These are phyloP conservation scores for Lacerta viridis DNA, from an alignment of 2,797 vertebrate genomes.

Conservation along the genomic window DNA sequence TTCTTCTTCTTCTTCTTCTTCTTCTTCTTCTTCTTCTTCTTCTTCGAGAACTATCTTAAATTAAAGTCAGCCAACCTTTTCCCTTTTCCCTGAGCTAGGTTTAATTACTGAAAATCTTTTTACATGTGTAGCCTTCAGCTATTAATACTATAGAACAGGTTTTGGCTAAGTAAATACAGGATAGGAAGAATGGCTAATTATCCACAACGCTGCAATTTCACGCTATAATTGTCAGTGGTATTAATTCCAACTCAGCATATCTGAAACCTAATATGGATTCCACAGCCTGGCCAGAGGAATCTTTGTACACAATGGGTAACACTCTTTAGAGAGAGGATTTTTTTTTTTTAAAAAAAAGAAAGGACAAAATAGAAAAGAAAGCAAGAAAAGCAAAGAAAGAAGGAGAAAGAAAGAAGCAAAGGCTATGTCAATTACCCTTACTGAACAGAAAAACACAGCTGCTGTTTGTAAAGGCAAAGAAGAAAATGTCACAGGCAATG, in stretches of 20 bases:
- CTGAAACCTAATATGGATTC: slow-evolving; percentile 60
- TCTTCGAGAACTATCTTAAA: slow-evolving; percentile 43
- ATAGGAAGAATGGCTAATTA: slow-evolving; percentile 59
- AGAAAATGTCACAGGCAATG: slow-evolving; percentile 22
- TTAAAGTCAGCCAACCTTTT: slow-evolving; percentile 40
- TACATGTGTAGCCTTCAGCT: slow-evolving; percentile 53
- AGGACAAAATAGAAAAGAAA: background rate
- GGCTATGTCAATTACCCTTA: slow-evolving; percentile 41
- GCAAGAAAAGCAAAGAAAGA: background rate
- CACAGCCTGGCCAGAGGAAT: slow-evolving; percentile 50
- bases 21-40: too few relatives aligned
- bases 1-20: too few relatives aligned
- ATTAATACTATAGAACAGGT: slow-evolving; percentile 38
- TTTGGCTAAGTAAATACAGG: slow-evolving; percentile 61
- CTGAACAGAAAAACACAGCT: slow-evolving; percentile 44
- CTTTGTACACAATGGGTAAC: slow-evolving; percentile 51
- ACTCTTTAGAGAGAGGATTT: slow-evolving; percentile 1
- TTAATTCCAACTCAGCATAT: slow-evolving; percentile 55
- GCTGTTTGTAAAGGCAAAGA: slow-evolving; percentile 60
- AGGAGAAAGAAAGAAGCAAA: background rate
- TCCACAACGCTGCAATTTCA: slow-evolving; percentile 59
- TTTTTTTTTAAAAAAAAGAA: background rate
- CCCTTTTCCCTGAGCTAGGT: background rate
- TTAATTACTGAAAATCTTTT: slow-evolving; percentile 49
- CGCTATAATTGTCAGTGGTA: slow-evolving; percentile 47